Base-by-base conservation (phyloP, 2,888 invertebrate species). In the Andrena bicolor region DNA sequence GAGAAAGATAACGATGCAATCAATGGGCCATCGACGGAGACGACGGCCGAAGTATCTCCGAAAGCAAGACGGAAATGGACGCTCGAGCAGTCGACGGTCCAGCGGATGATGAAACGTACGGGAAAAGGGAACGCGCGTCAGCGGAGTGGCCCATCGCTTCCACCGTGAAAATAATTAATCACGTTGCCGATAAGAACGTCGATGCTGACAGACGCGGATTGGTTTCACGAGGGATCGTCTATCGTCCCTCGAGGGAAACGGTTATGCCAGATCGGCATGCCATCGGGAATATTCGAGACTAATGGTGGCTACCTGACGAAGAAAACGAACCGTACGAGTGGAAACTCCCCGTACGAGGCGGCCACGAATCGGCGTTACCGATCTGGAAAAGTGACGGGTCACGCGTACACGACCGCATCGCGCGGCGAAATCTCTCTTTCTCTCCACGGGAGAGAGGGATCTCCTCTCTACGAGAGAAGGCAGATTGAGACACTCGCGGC, bases 351-450 rank as follows among this genome's bases (percentile, higher is more conserved):
- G 23, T 32, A 30, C 13, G 61, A 51, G 51, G 65, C 63, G 69
- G 63, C 70, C 65, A 64, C 51, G 86, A 70, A 90, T 90, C 90
- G 88, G 82, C 79, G 90, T 89, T 83, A 87, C 87, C 86, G 86
- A 90, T 90, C 87, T 87, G 82, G 78, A 88, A 90, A 89, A 89
- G 82, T 86, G 87, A 89, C 86, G 82, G 87, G 79, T 90, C 90
- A 79, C 83, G 81, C 82, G 81, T 83, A 60, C 68, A 13, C 32
- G 74, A 64, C 48, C 30, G 23, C 56, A 23, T 26, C 61, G 60
- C 65, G 32, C 56, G 16, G 32, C 32, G 32, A 28, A 28, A 71
- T 30, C 48, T 83, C 81, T 66, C 61, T 77, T 76, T 71, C 48
- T 60, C 76, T 79, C 65, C 23, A 26, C 26, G 30, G 23, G 28